Evolutionary conservation across 2,113 vertebrate species (phyloP).

Genomic region (Tor tambroides): DNA sequence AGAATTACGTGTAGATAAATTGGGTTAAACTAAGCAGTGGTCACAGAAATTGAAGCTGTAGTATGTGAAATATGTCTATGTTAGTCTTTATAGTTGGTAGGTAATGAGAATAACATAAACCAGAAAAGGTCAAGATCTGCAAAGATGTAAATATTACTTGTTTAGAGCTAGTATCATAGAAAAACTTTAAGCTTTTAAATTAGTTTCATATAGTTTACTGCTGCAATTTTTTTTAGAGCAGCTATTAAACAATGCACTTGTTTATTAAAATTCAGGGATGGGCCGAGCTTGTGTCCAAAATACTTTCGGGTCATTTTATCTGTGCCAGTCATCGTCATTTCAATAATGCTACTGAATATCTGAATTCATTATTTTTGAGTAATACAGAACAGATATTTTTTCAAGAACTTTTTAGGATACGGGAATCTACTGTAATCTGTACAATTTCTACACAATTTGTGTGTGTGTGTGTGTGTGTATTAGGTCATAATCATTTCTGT

Average conservation of each 20-base stretch:
- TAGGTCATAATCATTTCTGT: conserved; percentile 23
- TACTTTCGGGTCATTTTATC: not conserved
- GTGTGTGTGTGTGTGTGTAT: not conserved
- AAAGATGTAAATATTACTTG: conserved; percentile 25
- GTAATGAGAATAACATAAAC: not conserved
- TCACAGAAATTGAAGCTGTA: not conserved
- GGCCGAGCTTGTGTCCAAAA: conserved; percentile 15
- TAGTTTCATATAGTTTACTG: not conserved
- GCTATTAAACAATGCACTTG: not conserved
- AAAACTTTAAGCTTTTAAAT: not conserved
- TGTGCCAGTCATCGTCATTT: not conserved
- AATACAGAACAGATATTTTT: not conserved
- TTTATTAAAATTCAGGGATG: conserved; percentile 4
- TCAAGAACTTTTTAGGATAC: not conserved
- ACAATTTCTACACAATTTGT: not conserved
- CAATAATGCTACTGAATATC: not conserved
- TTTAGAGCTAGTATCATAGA: not conserved
- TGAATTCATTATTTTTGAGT: not conserved
- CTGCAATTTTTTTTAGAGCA: not conserved
- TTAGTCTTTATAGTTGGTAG: not conserved
- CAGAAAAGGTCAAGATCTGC: not conserved
- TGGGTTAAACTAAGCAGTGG: not conserved
- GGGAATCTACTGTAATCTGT: not conserved
- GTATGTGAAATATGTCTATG: conserved; percentile 43
- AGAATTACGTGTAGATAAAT: conserved; percentile 71